phyloP scores from a whole-genome alignment of 2,888 invertebrate genomes.

The Dicycla oo region DNA sequence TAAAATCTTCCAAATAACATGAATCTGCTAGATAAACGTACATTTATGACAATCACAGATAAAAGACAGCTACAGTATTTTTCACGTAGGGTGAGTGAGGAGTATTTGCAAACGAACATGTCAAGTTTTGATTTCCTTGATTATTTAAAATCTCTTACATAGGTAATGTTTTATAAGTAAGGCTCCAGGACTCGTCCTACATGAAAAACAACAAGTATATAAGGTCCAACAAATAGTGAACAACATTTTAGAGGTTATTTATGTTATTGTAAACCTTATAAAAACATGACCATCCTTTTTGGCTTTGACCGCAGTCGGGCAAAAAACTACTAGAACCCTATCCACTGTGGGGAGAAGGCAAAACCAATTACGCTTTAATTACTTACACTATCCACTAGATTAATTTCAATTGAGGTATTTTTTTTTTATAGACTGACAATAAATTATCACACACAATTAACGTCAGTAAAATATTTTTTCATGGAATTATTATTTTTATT shows the following conservation, averaged over 20 bases:
- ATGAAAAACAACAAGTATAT: constrained; percentile 27
- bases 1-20: constrained; percentile 14
- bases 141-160: neutral
- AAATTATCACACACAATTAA: no score
- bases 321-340: neutral
- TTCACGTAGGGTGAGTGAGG: constrained; percentile 30
- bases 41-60: constrained; percentile 14
- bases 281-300: neutral
- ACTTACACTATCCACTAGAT: neutral
- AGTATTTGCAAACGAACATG: neutral
- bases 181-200: neutral
- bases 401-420: neutral
- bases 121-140: neutral
- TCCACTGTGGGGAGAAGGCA: neutral
- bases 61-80: constrained; percentile 14
- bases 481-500: neutral
- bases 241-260: constrained; percentile 6
- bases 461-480: neutral
- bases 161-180: neutral
- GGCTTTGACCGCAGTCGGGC: neutral
- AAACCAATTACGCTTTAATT: neutral
- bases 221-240: constrained; percentile 25
- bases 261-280: neutral
- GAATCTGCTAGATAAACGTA: constrained; percentile 6
- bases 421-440: no score